Evolutionary conservation across 2,888 invertebrate species (phyloP).

Genomic region (Mesochorus sp.): DNA sequence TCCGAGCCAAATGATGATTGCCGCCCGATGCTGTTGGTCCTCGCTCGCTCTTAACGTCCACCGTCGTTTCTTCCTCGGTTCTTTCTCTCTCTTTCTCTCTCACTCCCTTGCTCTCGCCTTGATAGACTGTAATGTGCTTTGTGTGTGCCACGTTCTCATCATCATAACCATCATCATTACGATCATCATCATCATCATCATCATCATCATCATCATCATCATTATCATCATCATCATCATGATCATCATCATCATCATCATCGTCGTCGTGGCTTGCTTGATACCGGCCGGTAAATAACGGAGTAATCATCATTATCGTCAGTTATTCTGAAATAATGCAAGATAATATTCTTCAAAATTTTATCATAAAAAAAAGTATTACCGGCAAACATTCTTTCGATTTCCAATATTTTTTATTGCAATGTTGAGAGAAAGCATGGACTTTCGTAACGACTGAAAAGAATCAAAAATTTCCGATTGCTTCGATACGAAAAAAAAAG

Average conservation of each 20-base stretch:
- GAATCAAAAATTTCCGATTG: no score
- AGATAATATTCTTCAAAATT: slow-evolving; percentile 31
- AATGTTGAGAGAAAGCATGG: no score
- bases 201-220: slow-evolving; percentile 65
- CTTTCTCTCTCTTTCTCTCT: slow-evolving; percentile 19
- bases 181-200: slow-evolving; percentile 62
- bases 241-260: slow-evolving; percentile 69
- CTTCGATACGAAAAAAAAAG: no score
- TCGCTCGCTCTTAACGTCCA: slow-evolving; percentile 38
- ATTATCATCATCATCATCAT: slow-evolving; percentile 64
- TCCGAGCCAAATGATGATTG: slow-evolving; percentile 79
- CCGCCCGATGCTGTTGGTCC: slow-evolving; percentile 69
- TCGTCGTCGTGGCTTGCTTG: slow-evolving; percentile 62
- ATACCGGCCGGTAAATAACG: slow-evolving; percentile 38
- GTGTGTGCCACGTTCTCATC: slow-evolving; percentile 65
- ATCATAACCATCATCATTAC: slow-evolving; percentile 64
- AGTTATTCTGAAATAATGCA: slow-evolving; percentile 48
- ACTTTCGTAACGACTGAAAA: no score
- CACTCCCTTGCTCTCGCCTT: background rate
- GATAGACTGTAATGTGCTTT: slow-evolving; percentile 51
- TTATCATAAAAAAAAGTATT: no score
- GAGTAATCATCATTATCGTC: slow-evolving; percentile 70
- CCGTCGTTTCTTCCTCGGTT: slow-evolving; percentile 19
- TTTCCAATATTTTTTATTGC: no score
- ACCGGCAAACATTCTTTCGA: no score